Evolutionary conservation across 2,797 vertebrate species (phyloP).

Genomic region (Lateolabrax maculatus): DNA sequence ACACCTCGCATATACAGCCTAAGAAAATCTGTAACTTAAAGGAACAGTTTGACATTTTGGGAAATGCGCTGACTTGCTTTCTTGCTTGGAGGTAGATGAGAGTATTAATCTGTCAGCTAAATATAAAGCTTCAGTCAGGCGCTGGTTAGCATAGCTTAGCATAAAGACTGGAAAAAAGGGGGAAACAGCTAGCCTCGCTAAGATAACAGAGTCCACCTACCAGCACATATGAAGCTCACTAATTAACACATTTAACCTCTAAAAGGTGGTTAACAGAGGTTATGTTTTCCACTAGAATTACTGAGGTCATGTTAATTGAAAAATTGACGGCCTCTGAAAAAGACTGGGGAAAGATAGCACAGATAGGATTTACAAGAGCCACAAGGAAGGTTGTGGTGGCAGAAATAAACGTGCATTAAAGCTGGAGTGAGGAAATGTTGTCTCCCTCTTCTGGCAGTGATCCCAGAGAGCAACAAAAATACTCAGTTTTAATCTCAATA

Average conservation of each 20-base stretch:
- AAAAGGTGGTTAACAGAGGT: neutral
- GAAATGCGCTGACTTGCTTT: constrained; percentile 40
- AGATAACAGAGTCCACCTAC: neutral
- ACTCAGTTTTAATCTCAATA: too few relatives aligned
- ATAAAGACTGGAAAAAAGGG: constrained; percentile 4
- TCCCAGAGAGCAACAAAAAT: too few relatives aligned
- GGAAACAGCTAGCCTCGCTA: neutral
- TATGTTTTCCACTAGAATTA: neutral
- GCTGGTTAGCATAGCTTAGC: constrained; percentile 10
- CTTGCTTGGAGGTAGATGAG: constrained; percentile 6
- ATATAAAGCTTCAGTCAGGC: constrained; percentile 6
- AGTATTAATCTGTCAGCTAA: constrained; percentile 11
- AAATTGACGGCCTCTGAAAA: neutral
- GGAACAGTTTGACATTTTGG: constrained; percentile 27
- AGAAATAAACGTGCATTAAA: neutral
- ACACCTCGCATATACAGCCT: neutral
- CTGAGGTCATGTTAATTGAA: neutral
- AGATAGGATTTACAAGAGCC: neutral
- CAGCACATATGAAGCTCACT: neutral
- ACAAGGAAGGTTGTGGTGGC: neutral
- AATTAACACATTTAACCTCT: neutral
- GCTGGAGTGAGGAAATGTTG: too few relatives aligned
- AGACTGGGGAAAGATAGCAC: neutral
- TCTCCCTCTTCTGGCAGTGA: too few relatives aligned
- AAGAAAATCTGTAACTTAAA: constrained; percentile 27